Evolutionary conservation across 2,113 vertebrate species (phyloP).

Genomic region (Pterocles burchelli): DNA sequence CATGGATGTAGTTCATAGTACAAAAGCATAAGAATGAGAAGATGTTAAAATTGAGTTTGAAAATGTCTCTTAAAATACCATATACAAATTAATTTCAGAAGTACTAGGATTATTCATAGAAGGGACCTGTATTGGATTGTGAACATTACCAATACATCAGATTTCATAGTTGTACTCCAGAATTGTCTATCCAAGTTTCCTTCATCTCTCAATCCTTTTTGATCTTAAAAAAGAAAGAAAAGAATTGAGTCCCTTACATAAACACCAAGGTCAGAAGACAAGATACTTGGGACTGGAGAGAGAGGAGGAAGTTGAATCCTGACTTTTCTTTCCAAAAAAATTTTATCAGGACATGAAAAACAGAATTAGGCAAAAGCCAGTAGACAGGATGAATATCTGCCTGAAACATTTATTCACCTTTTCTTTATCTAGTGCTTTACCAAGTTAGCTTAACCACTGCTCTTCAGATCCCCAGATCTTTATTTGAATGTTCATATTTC

Average conservation of each 20-base stretch:
- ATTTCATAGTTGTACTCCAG: slow-evolving; percentile 18
- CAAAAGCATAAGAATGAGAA: slow-evolving; percentile 38
- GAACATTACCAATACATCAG: background rate
- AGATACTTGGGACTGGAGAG: background rate
- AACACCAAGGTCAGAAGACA: background rate
- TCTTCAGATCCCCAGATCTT: background rate
- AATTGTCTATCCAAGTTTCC: background rate
- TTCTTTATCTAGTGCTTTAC: background rate
- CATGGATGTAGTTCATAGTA: slow-evolving; percentile 30
- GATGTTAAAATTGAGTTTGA: slow-evolving; percentile 34
- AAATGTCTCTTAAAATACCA: slow-evolving; percentile 53
- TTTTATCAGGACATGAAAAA: background rate
- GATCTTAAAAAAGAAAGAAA: background rate
- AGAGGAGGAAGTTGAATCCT: background rate
- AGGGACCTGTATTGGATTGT: background rate
- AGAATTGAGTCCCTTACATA: background rate
- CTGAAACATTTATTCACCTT: background rate
- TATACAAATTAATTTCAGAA: slow-evolving; percentile 33
- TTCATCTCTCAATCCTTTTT: background rate
- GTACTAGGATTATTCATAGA: background rate
- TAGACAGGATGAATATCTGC: background rate
- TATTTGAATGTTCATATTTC: background rate
- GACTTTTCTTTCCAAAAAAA: background rate
- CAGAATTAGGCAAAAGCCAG: background rate
- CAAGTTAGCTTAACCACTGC: background rate